Evolutionary conservation across 2,113 vertebrate genomes (phyloP), one percentile per base, ranked within the genome.

Genomic region (Nettapus auritus): DNA sequence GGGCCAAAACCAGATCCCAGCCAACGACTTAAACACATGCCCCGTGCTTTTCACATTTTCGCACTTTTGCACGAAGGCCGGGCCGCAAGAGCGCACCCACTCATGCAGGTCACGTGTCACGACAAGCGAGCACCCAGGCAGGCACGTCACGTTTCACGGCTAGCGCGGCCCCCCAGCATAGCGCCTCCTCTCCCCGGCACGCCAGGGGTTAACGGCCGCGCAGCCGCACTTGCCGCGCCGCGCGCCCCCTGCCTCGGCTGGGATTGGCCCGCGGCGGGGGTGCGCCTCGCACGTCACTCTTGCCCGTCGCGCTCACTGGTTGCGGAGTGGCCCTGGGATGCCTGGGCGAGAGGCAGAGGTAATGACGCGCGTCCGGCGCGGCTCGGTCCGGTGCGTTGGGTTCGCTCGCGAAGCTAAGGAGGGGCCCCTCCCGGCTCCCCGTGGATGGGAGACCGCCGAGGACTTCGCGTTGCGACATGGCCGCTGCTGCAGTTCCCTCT

Each of bases 361-460:
- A 70, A 36, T 6, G 57, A 6, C 25, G 50, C 8, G 55, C 8
- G 67, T 59, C 18, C 10, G 12, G 40, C 15, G 14, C 46, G 40
- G 4, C 20, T 5, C 3, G 38, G 16, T 6, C 4, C 0, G 10
- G n/a, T 8, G 17, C 13, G 8, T n/a, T 31, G 29, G 42, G 34
- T 20, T 7, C 22, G 6, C 36, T 20, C 16, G 46, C 23, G 6
- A 11, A 50, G 62, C 40, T 76, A 11, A n/a, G 62, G n/a, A 23
- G 40, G 16, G 33, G 25, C 34, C 46, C 34, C 9, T 34, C 34
- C 34, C 34, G 60, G 34, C 23, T 63, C 59, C 13, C 59, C n/a
- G 6, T 10, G 50, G 31, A 13, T 18, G 44, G 69, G 50, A 10
- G 38, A 60, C 15, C 13, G 26, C 8, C 15, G 13, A 7, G 14